Evolutionary conservation across 2,888 invertebrate genomes (phyloP), one percentile per base, ranked within the genome.

Genomic region (Gymnocheta viridis): DNA sequence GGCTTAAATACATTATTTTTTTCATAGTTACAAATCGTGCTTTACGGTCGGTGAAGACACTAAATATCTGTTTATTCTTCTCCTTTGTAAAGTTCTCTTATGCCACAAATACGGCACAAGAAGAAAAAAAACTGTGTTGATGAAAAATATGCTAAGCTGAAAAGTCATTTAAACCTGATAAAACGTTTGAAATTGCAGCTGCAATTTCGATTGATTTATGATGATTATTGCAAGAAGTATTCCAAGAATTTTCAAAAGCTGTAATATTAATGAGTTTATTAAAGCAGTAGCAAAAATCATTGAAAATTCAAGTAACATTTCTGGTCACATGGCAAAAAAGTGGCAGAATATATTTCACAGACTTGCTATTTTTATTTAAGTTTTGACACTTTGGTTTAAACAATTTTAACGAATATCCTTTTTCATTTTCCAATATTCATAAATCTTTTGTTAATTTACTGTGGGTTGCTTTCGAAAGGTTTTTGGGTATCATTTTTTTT

Each of bases 161-260:
- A 60, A 62, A 54, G n/a, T 64, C 73, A 62, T 67, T 73, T 67
- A 38, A 74, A 58, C 44, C 47, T 35, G 64, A 70, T 60, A 66
- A 70, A 76, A 35, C 44, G 44, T 47, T 82, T 54, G 32, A 54
- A 77, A 66, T 76, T 76, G 72, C 83, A 72, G 70, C 80, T 81
- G 83, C 58, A 60, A 38, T 35, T 41, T 17, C 12, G 4, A 47
- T 67, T 77, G 76, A 84, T 77, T 84, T 54, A 73, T 72, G 67
- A 72, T 29, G 19, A 47, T 12, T 24, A 44, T 56, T 12, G 12
- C 24, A 12, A 10, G 44, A 32, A 47, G 6, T 6, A 6, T 35
- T 27, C 12, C 10, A 14, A 3, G 4, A 56, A 29, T 10, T 17
- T n/a, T 29, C 22, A 17, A 32, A 32, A 32, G 17, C 2, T 10